phyloP scores from a whole-genome alignment of 2,113 vertebrate species.

The Lucifuga dentata region DNA sequence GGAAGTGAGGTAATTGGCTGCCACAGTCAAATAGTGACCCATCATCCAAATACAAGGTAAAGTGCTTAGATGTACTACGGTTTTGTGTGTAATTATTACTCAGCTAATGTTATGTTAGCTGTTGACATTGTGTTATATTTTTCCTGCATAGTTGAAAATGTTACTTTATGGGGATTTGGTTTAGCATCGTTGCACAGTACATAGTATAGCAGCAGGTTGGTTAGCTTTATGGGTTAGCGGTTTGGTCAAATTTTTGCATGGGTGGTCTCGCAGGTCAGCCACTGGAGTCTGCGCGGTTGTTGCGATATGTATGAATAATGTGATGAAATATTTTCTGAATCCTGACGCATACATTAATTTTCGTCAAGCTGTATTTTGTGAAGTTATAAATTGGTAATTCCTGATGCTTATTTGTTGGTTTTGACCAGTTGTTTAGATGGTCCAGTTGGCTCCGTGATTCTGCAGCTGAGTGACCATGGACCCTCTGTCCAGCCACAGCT shows the following conservation, averaged over 20 bases:
- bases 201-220: background rate
- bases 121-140: too few relatives aligned
- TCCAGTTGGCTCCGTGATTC: conserved; percentile 44
- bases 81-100: background rate
- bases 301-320: conserved; percentile 5
- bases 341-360: background rate
- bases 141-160: background rate
- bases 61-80: background rate
- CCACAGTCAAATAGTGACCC: conserved; percentile 57
- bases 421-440: conserved; percentile 24
- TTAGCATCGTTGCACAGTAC: rapidly evolving
- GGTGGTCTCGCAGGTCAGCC: conserved; percentile 47
- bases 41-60: conserved; percentile 71
- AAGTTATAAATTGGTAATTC: background rate
- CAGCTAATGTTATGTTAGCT: background rate
- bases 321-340: background rate
- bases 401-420: background rate
- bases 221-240: conserved; percentile 23
- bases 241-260: conserved; percentile 67
- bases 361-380: background rate
- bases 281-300: conserved; percentile 33
- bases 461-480: conserved; percentile 86
- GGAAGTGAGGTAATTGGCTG: conserved; percentile 51
- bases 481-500: conserved; percentile 90
- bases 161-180: background rate